A percentile compares a stretch with the other conserved stretches of the same genome.
Evolutionary conservation across 2,797 vertebrate species (phyloP).

Genomic region (Neopelma chrysocephalum): DNA sequence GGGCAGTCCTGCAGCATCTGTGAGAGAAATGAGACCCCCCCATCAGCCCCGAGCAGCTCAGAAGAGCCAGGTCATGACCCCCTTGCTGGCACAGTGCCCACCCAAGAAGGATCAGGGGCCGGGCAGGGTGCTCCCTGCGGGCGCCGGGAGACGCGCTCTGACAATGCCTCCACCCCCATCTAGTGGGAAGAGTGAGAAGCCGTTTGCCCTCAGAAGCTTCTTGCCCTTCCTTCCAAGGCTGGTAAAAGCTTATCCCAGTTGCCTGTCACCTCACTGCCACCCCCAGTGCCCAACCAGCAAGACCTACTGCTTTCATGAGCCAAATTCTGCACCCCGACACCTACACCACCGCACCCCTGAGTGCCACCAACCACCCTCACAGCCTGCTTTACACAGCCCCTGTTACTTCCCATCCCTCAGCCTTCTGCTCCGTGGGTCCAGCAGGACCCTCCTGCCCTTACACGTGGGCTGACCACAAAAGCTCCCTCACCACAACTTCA

Average conservation of each 20-base stretch:
- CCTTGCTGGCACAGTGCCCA: neutral
- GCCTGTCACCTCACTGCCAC: neutral
- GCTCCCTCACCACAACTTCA: neutral
- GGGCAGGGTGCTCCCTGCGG: fast-evolving
- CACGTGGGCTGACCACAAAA: neutral
- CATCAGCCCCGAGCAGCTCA: neutral
- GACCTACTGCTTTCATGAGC: fast-evolving
- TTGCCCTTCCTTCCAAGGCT: neutral
- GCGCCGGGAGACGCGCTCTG: fast-evolving
- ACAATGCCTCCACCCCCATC: slow-evolving; percentile 38
- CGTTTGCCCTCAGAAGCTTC: fast-evolving
- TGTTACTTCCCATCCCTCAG: neutral
- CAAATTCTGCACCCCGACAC: neutral
- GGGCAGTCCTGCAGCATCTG: slow-evolving; percentile 96
- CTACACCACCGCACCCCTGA: neutral
- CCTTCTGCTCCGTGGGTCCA: neutral
- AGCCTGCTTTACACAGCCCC: neutral
- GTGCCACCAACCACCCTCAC: neutral
- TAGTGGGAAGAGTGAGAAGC: neutral
- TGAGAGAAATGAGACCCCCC: neutral
- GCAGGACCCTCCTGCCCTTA: neutral
- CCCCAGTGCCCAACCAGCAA: neutral
- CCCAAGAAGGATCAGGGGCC: fast-evolving
- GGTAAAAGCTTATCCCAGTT: neutral
- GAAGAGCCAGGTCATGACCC: fast-evolving